Evolutionary conservation across 1,140 invertebrate genomes (phyloP).

Genomic region (Bombus superbus): DNA sequence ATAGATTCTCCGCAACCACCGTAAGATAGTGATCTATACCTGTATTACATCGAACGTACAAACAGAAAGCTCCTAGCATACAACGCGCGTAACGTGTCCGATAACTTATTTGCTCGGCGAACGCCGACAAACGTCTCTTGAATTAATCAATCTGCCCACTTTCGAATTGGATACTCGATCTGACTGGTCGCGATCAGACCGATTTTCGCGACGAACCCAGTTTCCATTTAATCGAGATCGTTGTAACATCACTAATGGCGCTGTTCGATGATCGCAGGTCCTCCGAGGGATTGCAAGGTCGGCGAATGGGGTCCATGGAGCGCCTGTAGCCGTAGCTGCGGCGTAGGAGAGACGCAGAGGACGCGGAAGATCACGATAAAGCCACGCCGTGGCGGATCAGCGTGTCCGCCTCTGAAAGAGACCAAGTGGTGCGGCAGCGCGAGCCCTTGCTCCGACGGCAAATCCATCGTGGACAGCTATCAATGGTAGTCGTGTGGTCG

Average conservation of each 20-base stretch:
- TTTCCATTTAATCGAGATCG: background rate
- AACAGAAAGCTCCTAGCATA: too few relatives aligned
- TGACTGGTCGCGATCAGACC: background rate
- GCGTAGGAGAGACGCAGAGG: constrained; percentile 92
- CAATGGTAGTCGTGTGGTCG: constrained; percentile 72
- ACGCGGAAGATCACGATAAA: constrained; percentile 89
- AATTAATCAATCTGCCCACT: background rate
- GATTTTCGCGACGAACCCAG: background rate
- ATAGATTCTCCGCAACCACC: too few relatives aligned
- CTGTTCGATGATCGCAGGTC: constrained; percentile 74
- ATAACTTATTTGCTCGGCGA: too few relatives aligned
- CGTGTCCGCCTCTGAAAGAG: constrained; percentile 91
- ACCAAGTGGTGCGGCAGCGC: constrained; percentile 94
- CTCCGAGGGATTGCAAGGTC: constrained; percentile 91
- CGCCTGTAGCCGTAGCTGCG: constrained; percentile 92
- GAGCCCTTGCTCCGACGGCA: constrained; percentile 84
- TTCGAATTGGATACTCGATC: too few relatives aligned
- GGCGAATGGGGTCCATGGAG: constrained; percentile 94
- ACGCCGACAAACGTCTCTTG: background rate
- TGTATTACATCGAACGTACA: too few relatives aligned
- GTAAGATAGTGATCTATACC: too few relatives aligned
- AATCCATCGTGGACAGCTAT: constrained; percentile 67
- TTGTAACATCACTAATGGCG: background rate
- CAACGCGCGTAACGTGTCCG: too few relatives aligned
- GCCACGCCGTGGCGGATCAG: constrained; percentile 88